phyloP scores from a whole-genome alignment of 2,797 vertebrate genomes.

The Leptatherina wallacei region DNA sequence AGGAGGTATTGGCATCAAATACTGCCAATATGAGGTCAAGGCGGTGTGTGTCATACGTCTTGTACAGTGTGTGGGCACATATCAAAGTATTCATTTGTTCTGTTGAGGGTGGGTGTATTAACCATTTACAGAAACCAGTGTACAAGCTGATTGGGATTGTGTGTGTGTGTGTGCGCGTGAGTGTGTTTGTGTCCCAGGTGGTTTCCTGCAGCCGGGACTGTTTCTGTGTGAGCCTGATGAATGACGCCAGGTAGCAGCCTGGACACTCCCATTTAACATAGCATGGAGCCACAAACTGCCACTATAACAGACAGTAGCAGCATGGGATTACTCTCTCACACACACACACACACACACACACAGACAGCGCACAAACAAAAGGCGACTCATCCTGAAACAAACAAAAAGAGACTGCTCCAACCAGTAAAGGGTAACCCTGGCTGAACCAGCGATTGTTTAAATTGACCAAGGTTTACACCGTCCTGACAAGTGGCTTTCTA shows the following conservation, averaged over 20 bases:
- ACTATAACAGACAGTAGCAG: slow-evolving; percentile 59
- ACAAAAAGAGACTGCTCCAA: slow-evolving; percentile 15
- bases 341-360: slow-evolving; percentile 2
- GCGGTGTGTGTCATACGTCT: neutral
- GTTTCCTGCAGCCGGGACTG: slow-evolving; percentile 55
- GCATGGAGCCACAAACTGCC: slow-evolving; percentile 62
- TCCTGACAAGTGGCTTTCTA: slow-evolving; percentile 2
- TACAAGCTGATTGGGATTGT: slow-evolving; percentile 12
- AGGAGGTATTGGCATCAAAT: slow-evolving; percentile 12
- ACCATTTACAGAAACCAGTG: slow-evolving; percentile 22
- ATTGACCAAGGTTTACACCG: slow-evolving; percentile 4
- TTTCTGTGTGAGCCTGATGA: slow-evolving; percentile 72
- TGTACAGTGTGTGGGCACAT: neutral
- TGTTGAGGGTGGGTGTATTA: neutral
- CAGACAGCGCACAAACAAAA: slow-evolving; percentile 10
- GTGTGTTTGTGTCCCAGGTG: slow-evolving; percentile 44
- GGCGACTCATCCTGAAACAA: slow-evolving; percentile 10
- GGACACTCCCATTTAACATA: slow-evolving; percentile 80
- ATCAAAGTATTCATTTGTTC: slow-evolving; percentile 12
- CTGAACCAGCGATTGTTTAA: slow-evolving; percentile 27
- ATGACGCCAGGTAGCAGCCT: slow-evolving; percentile 66
- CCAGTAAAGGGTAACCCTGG: neutral
- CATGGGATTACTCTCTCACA: slow-evolving; percentile 44
- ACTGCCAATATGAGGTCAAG: neutral
- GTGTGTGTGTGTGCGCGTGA: slow-evolving; percentile 21